Conservation (phyloP, 2,113 vertebrate species). For the Cyprinodon variegatus region DNA sequence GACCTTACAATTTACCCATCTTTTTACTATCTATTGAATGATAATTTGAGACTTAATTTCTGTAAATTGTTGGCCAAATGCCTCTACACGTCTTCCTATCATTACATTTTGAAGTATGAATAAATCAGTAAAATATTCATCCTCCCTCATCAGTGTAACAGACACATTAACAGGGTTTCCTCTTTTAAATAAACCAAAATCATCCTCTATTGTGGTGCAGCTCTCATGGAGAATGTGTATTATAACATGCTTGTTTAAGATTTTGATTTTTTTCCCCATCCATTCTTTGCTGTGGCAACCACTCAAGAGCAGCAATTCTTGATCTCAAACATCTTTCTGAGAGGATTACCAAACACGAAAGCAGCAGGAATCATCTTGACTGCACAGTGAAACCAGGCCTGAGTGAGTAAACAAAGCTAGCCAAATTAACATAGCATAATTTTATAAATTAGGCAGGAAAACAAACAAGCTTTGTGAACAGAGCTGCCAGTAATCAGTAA, state of each 20-base stretch:
- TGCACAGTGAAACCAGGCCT: background rate
- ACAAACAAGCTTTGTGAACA: background rate
- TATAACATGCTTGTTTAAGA: background rate
- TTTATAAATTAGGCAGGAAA: background rate
- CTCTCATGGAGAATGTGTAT: background rate
- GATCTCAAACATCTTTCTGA: constrained; percentile 6
- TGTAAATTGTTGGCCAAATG: background rate
- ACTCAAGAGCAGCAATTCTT: background rate
- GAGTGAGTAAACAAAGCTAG: background rate
- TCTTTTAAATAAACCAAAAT: background rate
- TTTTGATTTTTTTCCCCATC: background rate
- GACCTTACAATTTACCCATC: too few species aligned
- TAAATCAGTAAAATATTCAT: constrained; percentile 1
- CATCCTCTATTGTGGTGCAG: background rate
- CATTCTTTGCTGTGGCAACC: background rate
- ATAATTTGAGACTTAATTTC: too few species aligned
- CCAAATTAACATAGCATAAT: background rate
- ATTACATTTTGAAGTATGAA: background rate
- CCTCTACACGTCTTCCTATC: background rate
- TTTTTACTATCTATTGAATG: too few species aligned
- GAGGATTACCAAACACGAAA: background rate
- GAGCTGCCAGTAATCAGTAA: background rate
- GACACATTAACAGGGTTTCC: background rate
- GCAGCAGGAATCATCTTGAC: background rate
- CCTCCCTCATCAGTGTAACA: background rate